Evolutionary conservation across 2,797 vertebrate genomes (phyloP).

Genomic region (Echeneis naucrates): DNA sequence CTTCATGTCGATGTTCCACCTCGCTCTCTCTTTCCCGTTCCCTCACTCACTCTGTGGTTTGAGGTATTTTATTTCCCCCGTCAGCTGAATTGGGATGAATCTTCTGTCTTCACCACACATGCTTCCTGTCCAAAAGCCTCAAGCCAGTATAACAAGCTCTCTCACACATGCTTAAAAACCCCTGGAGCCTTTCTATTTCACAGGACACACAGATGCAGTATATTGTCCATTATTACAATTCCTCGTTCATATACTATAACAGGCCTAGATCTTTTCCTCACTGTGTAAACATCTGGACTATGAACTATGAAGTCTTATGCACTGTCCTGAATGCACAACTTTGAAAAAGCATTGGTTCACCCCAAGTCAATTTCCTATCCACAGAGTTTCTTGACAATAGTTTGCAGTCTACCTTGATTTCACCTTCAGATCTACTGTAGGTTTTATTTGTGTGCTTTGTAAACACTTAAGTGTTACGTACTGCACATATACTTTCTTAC

Average conservation of each 20-base stretch:
- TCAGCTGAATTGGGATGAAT: constrained; percentile 73
- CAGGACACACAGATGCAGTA: constrained; percentile 27
- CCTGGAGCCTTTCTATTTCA: constrained; percentile 37
- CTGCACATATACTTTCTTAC: constrained; percentile 29
- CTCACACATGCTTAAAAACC: constrained; percentile 40
- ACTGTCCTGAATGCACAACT: constrained; percentile 36
- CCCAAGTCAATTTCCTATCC: constrained; percentile 36
- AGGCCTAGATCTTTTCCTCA: constrained; percentile 13
- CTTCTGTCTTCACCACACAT: constrained; percentile 61
- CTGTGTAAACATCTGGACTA: constrained; percentile 38
- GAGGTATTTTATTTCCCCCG: constrained; percentile 72
- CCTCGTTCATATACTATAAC: constrained; percentile 50
- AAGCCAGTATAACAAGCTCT: constrained; percentile 54
- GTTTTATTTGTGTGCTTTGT: constrained; percentile 16
- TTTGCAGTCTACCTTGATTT: constrained; percentile 42
- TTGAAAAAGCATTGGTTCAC: constrained; percentile 41
- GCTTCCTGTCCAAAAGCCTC: constrained; percentile 67
- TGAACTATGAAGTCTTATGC: constrained; percentile 1
- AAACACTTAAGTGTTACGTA: background rate
- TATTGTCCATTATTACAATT: constrained; percentile 42
- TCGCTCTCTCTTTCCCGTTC: constrained; percentile 38
- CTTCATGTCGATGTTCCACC: constrained; percentile 55
- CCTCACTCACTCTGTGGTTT: constrained; percentile 57
- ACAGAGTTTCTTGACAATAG: constrained; percentile 12
- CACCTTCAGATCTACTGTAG: background rate